Conservation (phyloP, 2,888 invertebrate species). For the Stenichneumon culpator region DNA sequence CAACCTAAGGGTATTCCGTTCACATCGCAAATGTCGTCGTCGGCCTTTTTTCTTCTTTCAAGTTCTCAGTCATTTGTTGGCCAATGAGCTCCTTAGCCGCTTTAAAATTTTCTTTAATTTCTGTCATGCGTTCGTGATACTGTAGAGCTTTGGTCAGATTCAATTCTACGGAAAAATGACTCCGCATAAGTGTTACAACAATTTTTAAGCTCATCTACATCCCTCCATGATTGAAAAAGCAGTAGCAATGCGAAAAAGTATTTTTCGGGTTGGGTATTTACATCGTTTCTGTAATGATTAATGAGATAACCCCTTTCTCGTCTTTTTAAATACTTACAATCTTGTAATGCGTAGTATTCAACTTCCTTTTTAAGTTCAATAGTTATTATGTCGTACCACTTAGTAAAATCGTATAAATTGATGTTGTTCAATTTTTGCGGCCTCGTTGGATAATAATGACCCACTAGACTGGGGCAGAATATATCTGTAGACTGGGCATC, state of each 20-base stretch:
- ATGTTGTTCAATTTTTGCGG: constrained; percentile 72
- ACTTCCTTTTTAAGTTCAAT: constrained; percentile 48
- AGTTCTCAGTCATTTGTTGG: no score
- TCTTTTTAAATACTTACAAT: constrained; percentile 70
- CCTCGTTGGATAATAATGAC: constrained; percentile 74
- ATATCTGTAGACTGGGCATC: constrained; percentile 72
- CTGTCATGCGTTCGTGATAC: constrained; percentile 29
- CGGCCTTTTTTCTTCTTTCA: no score
- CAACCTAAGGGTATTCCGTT: constrained; percentile 43
- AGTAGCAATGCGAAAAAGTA: constrained; percentile 72
- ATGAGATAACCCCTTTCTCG: constrained; percentile 56
- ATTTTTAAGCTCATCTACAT: constrained; percentile 70
- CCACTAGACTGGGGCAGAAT: constrained; percentile 73
- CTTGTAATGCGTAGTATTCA: constrained; percentile 46
- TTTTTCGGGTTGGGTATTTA: constrained; percentile 73
- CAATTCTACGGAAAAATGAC: constrained; percentile 33
- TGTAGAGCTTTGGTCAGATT: constrained; percentile 9
- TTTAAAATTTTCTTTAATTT: no score
- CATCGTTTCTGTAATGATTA: constrained; percentile 67
- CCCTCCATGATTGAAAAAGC: constrained; percentile 74
- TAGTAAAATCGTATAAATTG: constrained; percentile 71
- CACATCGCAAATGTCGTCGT: no score
- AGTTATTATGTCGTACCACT: constrained; percentile 67
- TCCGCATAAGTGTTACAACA: constrained; percentile 70
- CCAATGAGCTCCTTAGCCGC: no score